Conservation (phyloP, 2,797 vertebrate species). For the Nannoperca australis region DNA sequence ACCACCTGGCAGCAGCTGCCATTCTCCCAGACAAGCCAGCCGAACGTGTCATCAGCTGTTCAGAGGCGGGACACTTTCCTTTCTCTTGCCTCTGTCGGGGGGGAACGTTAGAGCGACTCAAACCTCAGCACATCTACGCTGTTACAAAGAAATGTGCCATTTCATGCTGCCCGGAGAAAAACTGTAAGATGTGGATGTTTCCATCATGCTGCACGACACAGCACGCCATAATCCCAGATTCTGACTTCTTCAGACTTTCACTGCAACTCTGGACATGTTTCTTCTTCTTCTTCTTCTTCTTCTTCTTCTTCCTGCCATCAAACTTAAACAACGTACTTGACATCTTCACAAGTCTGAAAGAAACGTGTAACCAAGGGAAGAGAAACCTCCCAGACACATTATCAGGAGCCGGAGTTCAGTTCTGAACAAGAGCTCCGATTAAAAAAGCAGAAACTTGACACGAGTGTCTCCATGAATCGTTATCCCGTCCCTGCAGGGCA, state of each 20-base stretch:
- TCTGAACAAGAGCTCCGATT: slow-evolving; percentile 13
- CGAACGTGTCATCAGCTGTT: slow-evolving; percentile 63
- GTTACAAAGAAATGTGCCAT: slow-evolving; percentile 61
- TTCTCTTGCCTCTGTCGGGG: slow-evolving; percentile 2
- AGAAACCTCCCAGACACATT: slow-evolving; percentile 30
- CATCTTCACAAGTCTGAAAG: slow-evolving; percentile 41
- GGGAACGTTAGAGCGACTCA: slow-evolving; percentile 36
- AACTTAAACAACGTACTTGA: slow-evolving; percentile 45
- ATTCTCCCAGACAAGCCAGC: slow-evolving; percentile 48
- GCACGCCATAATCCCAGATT: slow-evolving; percentile 48
- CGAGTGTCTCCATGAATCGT: slow-evolving; percentile 63
- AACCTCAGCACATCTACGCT: slow-evolving; percentile 55
- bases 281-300: no score
- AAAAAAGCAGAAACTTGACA: slow-evolving; percentile 32
- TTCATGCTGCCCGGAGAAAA: slow-evolving; percentile 45
- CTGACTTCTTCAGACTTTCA: slow-evolving; percentile 59
- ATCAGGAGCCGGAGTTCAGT: slow-evolving; percentile 38
- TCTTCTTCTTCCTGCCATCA: slow-evolving; percentile 21
- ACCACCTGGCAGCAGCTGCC: slow-evolving; percentile 59
- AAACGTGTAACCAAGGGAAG: slow-evolving; percentile 46
- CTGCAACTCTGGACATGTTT: slow-evolving; percentile 46
- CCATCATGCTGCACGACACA: slow-evolving; percentile 33
- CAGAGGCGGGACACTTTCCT: slow-evolving; percentile 48
- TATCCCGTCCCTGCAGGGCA: slow-evolving; percentile 70
- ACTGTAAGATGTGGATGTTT: slow-evolving; percentile 37